Conservation (phyloP, 2,888 invertebrate genomes). For the Eristalis pertinax region DNA sequence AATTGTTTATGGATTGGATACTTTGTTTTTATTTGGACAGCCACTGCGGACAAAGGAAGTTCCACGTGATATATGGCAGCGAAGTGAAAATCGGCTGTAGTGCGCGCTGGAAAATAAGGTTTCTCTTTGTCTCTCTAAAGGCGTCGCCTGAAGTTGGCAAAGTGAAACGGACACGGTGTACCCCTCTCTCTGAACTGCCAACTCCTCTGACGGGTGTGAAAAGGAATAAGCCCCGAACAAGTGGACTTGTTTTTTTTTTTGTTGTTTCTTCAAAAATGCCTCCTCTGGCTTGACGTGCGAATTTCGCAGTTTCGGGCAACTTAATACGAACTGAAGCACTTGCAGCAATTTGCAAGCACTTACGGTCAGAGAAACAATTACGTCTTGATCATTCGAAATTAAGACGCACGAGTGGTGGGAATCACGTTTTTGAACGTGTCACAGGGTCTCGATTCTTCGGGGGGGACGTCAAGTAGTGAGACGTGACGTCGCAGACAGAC, state of each 20-base stretch:
- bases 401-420: neutral
- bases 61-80: neutral
- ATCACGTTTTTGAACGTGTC: neutral
- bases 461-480: no score
- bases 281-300: neutral
- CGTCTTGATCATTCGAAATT: neutral
- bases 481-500: neutral
- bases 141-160: neutral
- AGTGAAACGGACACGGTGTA: neutral
- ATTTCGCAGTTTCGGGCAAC: neutral
- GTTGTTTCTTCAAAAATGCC: neutral
- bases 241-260: no score
- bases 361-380: neutral
- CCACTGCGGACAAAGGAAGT: neutral
- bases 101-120: neutral
- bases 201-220: neutral
- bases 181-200: neutral
- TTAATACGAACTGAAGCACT: neutral
- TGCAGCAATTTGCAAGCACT: neutral
- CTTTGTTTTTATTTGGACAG: neutral
- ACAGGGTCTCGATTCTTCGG: neutral
- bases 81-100: neutral
- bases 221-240: neutral
- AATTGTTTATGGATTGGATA: slow-evolving; percentile 52
- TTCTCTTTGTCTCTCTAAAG: neutral